These are phyloP conservation scores for silkworm (Bombyx mori) DNA, from an alignment of 1,140 invertebrate species.

Conservation along the genomic window ASM3026992v2 NC_085121.1:12003501-12004000, in stretches of 20 bases:
- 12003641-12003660: not conserved
- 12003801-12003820: no score
- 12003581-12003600: constrained; percentile 23
- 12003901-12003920: no score
- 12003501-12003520: constrained; percentile 26
- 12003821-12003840: no score
- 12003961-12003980: no score
- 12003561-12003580: constrained; percentile 21
- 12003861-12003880: no score
- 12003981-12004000: no score
- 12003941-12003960: no score
- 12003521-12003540: constrained; percentile 35
- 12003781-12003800: no score
- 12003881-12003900: no score
- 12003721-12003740: constrained; percentile 26
- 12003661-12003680: constrained; percentile 3
- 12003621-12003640: constrained; percentile 20
- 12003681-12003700: constrained; percentile 11
- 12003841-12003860: no score
- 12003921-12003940: no score
- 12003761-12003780: no score
- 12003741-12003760: not conserved
- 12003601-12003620: constrained; percentile 30
- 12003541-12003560: constrained; percentile 36
- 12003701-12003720: constrained; percentile 18